Evolutionary conservation across 2,888 invertebrate species (phyloP).

Genomic region (Limnephilus lunatus): DNA sequence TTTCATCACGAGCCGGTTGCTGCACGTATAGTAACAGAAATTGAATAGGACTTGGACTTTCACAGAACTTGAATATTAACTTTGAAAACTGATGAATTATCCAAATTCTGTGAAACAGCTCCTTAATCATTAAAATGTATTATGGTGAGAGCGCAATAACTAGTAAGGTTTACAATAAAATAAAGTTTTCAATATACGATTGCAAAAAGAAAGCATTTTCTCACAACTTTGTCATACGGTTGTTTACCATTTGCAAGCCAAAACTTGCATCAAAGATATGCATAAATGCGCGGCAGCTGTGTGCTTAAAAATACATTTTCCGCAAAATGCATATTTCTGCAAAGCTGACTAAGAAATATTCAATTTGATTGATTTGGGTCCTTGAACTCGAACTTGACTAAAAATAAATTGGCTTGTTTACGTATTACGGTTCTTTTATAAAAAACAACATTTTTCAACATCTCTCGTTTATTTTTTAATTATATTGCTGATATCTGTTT

Average conservation of each 20-base stretch:
- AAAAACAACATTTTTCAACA: not conserved
- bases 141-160: too few species aligned
- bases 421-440: not conserved
- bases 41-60: too few species aligned
- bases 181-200: too few species aligned
- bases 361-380: not conserved
- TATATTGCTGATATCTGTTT: not conserved
- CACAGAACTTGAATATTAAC: too few species aligned
- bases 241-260: not conserved
- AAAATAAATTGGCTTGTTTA: not conserved
- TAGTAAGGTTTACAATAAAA: too few species aligned
- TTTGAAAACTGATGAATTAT: too few species aligned
- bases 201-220: too few species aligned
- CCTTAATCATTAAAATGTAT: too few species aligned
- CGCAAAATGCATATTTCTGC: not conserved
- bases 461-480: not conserved
- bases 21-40: too few species aligned
- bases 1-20: too few species aligned
- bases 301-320: not conserved
- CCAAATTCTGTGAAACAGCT: too few species aligned
- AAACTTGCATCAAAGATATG: not conserved
- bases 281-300: not conserved
- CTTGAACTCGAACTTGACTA: not conserved
- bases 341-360: not conserved
- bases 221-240: not conserved